Evolutionary conservation across 1,140 invertebrate genomes (phyloP).

Genomic region (Drosophila leontia): DNA sequence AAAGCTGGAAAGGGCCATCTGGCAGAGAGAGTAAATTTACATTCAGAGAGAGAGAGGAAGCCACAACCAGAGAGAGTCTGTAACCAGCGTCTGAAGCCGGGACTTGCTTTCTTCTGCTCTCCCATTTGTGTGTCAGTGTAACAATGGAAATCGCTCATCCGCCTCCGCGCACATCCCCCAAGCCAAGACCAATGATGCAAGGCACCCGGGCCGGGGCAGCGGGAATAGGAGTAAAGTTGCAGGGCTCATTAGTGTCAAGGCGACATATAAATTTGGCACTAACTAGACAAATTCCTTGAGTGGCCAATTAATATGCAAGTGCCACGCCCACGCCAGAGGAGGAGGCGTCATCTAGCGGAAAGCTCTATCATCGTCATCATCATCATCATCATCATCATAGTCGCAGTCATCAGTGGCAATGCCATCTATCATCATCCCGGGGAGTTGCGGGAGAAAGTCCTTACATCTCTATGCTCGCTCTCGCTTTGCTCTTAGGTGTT

Average conservation of each 20-base stretch:
- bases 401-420: background rate
- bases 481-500: constrained; percentile 28
- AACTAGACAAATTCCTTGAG: constrained; percentile 67
- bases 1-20: constrained; percentile 55
- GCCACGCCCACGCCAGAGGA: constrained; percentile 53
- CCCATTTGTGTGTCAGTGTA: constrained; percentile 77
- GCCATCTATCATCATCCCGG: constrained; percentile 36
- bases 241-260: constrained; percentile 78
- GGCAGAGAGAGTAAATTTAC: background rate
- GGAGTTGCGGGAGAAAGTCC: constrained; percentile 63
- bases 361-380: constrained; percentile 18
- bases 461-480: constrained; percentile 49
- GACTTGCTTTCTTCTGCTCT: constrained; percentile 1
- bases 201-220: constrained; percentile 2
- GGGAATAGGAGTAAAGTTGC: constrained; percentile 30
- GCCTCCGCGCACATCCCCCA: background rate
- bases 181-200: constrained; percentile 10
- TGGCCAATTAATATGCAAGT: constrained; percentile 65
- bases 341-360: constrained; percentile 8
- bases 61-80: background rate
- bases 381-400: constrained; percentile 9
- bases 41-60: background rate
- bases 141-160: constrained; percentile 63
- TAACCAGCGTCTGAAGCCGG: constrained; percentile 2
- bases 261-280: constrained; percentile 71